Evolutionary conservation across 2,888 invertebrate species (phyloP), one percentile per base, ranked within the genome.

Genomic region (Orthosia cruda): DNA sequence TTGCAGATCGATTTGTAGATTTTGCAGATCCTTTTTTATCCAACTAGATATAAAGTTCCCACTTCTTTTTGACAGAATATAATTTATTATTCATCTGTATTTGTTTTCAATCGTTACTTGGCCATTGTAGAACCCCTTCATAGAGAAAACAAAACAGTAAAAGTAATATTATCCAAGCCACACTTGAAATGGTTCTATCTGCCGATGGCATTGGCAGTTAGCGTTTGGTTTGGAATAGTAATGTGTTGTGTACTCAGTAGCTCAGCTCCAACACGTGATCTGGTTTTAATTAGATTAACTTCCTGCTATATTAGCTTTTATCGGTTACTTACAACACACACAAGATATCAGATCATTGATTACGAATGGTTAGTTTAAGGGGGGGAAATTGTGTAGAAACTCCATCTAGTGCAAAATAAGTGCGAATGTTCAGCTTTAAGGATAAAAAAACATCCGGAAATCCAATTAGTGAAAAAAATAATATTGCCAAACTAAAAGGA

Each of bases 201-300:
- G 54, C 59, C 59, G 65, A 63, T 76, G 76, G 65, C 76, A 85
- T 85, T 86, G 78, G 70, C 62, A 74, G 45, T 47, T 59, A 64
- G 69, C 62, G 77, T 62, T 73, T 77, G 68, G 75, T 75, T 74
- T 47, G 23, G 84, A 88, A 87, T 89, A 89, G 66, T 84, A 87
- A 89, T 86, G 74, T 71, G 63, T 59, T 76, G 59, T 58, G 72
- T 71, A 69, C 80, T 76, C 74, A 73, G 66, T 77, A 77, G 78
- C 78, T 26, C 68, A 77, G 69, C 76, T 57, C 61, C 47, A 69
- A 87, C 84, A 90, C 91, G 92, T 91, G 91, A 89, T 83, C 85
- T 77, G 91, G 74, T 90, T 91, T 88, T 91, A 92, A 93, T 92
- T 89, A 89, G 87, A 90, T 91, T 90, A 89, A 86, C 89, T 90